Conservation (phyloP, 2,797 vertebrate species). For the Xiphophorus birchmanni region DNA sequence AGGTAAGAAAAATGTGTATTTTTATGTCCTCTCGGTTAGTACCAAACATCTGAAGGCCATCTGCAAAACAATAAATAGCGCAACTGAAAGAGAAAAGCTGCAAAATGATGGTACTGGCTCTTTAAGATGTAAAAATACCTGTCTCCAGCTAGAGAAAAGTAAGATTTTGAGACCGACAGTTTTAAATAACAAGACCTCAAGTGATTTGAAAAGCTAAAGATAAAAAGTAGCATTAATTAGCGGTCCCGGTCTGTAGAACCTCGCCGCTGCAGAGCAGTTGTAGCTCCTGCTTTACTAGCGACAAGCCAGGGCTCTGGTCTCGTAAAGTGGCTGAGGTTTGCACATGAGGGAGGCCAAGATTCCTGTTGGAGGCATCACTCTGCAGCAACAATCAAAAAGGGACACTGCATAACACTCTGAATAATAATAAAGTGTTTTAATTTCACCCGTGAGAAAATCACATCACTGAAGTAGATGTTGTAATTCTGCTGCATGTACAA, state of each 20-base stretch:
- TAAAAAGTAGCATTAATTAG: constrained; percentile 19
- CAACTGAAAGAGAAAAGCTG: not conserved
- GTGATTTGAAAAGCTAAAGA: constrained; percentile 30
- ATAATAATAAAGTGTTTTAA: constrained; percentile 6
- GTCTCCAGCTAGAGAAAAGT: not conserved
- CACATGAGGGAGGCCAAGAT: constrained; percentile 14
- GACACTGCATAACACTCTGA: constrained; percentile 13
- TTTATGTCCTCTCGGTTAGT: not conserved
- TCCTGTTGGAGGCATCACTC: constrained; percentile 29
- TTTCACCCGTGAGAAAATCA: constrained; percentile 6
- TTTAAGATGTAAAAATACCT: not conserved
- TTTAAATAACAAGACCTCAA: constrained; percentile 9
- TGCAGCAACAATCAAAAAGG: constrained; percentile 20
- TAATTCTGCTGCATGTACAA: not conserved
- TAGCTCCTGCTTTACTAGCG: constrained; percentile 33
- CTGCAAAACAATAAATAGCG: not conserved
- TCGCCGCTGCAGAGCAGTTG: constrained; percentile 8
- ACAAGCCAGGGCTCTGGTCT: constrained; percentile 13
- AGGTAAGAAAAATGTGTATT: not conserved
- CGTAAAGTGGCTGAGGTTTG: constrained; percentile 33
- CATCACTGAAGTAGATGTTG: constrained; percentile 2
- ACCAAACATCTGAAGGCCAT: not conserved
- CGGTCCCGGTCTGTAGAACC: constrained; percentile 16
- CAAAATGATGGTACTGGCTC: not conserved
- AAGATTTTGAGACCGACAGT: not conserved